Percentiles rank a stretch among this genome's conserved stretches.
phyloP scores from a whole-genome alignment of 2,888 invertebrate species.

The Entomobrya multifasciata region DNA sequence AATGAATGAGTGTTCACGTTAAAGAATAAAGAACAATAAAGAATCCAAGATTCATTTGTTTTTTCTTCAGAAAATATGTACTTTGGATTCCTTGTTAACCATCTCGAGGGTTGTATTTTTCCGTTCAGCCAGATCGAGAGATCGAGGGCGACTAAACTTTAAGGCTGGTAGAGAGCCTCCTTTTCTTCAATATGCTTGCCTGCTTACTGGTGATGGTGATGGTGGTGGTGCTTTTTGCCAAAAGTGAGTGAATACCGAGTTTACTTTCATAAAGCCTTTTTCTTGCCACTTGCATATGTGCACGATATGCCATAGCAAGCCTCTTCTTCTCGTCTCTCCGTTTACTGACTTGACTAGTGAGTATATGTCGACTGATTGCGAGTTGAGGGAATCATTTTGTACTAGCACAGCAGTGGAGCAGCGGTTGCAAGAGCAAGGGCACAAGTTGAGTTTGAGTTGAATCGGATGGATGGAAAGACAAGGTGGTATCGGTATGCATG shows the following conservation, averaged over 20 bases:
- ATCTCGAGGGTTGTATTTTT: constrained; percentile 12
- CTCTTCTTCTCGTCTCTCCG: not conserved
- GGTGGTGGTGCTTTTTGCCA: not conserved
- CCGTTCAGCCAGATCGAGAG: constrained; percentile 64
- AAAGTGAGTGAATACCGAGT: too few species aligned
- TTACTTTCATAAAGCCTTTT: too few species aligned
- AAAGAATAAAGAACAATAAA: too few species aligned
- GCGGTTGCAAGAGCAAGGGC: constrained; percentile 27
- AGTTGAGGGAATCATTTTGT: too few species aligned
- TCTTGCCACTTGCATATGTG: not conserved
- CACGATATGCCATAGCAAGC: not conserved
- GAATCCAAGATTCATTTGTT: too few species aligned
- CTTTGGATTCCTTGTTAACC: not conserved
- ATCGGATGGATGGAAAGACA: not conserved
- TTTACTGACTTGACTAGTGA: not conserved
- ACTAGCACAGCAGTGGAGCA: too few species aligned
- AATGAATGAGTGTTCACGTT: too few species aligned
- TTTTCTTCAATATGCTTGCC: constrained; percentile 43
- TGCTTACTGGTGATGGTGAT: not conserved
- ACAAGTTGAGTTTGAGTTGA: not conserved
- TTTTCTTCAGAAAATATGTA: too few species aligned
- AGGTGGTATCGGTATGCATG: not conserved
- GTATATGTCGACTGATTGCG: too few species aligned
- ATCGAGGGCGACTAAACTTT: constrained; percentile 67
- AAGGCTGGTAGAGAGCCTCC: constrained; percentile 24